phyloP scores from a whole-genome alignment of 2,113 vertebrate species.

The Hydrolagus affinis region DNA sequence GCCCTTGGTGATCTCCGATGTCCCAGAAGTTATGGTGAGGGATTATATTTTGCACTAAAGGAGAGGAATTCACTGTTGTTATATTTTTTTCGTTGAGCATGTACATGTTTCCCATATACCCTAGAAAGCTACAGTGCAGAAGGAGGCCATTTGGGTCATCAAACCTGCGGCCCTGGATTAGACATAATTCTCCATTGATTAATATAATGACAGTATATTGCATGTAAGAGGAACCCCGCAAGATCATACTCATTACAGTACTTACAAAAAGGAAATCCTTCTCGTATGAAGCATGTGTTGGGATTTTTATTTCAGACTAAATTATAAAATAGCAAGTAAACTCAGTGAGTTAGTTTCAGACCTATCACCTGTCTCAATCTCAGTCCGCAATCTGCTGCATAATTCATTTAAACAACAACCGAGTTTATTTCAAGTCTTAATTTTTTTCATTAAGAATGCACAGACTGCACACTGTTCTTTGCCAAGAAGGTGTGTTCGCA shows the following conservation, averaged over 20 bases:
- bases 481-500: not conserved
- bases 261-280: conserved; percentile 1
- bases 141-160: too few species aligned
- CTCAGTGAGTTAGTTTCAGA: not conserved
- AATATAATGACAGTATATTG: not conserved
- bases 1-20: too few species aligned
- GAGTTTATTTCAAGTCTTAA: conserved; percentile 4
- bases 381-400: not conserved
- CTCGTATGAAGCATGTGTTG: not conserved
- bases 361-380: not conserved
- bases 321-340: conserved; percentile 11
- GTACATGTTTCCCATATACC: too few species aligned
- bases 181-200: too few species aligned
- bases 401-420: conserved; percentile 18
- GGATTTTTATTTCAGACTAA: not conserved
- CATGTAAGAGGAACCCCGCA: not conserved
- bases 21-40: too few species aligned
- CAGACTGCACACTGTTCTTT: conserved; percentile 5
- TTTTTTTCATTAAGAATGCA: not conserved
- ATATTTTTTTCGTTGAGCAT: too few species aligned
- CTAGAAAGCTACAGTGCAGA: too few species aligned
- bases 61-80: too few species aligned
- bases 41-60: too few species aligned
- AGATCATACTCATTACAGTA: not conserved
- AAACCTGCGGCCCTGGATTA: too few species aligned